These are phyloP conservation scores for Meles meles DNA, from an alignment of 2,113 vertebrate species.

Conservation along the genomic window DNA sequence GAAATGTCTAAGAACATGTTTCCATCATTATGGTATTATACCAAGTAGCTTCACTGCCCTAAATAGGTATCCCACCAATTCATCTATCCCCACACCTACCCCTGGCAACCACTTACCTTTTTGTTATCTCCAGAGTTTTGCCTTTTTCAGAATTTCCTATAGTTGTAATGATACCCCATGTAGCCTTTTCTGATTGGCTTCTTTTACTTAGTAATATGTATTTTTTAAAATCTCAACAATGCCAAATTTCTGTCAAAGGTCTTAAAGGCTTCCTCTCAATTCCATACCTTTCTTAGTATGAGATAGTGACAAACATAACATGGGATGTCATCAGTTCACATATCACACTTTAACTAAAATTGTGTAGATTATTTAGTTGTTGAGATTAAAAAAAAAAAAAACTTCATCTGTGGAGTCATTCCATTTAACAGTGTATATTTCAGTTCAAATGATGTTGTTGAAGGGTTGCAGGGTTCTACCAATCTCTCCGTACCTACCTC, in stretches of 20 bases:
- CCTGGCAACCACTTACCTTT: not conserved
- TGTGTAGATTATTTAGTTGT: not conserved
- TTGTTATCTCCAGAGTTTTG: too few relatives aligned
- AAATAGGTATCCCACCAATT: not conserved
- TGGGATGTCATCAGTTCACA: not conserved
- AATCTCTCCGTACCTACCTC: not conserved
- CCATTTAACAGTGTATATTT: not conserved
- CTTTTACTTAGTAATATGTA: too few relatives aligned
- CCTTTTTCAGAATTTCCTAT: too few relatives aligned
- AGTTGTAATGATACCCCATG: too few relatives aligned
- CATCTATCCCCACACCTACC: not conserved
- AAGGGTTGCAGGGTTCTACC: not conserved
- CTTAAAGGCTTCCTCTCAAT: not conserved
- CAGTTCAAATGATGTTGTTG: not conserved
- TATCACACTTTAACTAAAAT: not conserved
- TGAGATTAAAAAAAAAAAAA: not conserved
- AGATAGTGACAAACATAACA: not conserved
- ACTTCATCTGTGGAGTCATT: not conserved
- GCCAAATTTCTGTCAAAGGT: not conserved
- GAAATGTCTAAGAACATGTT: not conserved
- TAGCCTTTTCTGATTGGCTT: too few relatives aligned
- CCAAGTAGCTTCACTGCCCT: not conserved
- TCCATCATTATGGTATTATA: not conserved
- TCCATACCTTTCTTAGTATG: not conserved
- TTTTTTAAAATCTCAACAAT: not conserved